Base-by-base conservation (phyloP, 2,888 invertebrate species). In the Meteorus cinctellus region DNA sequence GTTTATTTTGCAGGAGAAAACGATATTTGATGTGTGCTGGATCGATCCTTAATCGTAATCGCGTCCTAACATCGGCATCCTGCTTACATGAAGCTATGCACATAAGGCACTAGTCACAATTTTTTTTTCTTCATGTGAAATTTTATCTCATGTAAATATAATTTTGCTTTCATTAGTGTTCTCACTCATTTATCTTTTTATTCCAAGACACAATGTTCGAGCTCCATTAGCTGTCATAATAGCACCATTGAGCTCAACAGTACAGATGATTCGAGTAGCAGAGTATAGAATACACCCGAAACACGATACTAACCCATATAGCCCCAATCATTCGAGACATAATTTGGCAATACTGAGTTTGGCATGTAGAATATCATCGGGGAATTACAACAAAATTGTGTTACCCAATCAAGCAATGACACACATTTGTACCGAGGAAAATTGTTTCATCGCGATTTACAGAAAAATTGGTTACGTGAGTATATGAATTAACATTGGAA, bases 1-100 rank as follows among this genome's bases (percentile, higher is more conserved):
- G 62, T 72, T 77, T 76, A 45, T 60, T 48, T 71, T 67, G 31
- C 76, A 82, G 83, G 36, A 68, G 74, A 29, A 75, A 72, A 63
- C 79, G 83, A 72, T 80, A 81, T 75, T 72, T 85, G 62, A 84
- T 84, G 82, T 83, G 86, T 77, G 77, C 75, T 5, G 85, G 82
- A 62, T 84, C 84, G 51, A 84, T 85, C 77, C 60, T 86, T 70
- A 79, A 77, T 66, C 76, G 78, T 36, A 79, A 79, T 78, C 80
- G 78, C 72, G 81, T 86, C 34, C 77, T 83, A 29, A 85, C 85
- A 76, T 84, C 85, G 69, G 84, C 85, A 68, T 79, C 81, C 76
- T 85, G 85, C 75, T 60, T 84, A 31, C 81, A 80, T 67, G 80
- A 83, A 75, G 83, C 82, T 12, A 81, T 79, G 67, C 78, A 81